Evolutionary conservation across 1,140 invertebrate genomes (phyloP).

Genomic region (Lepidurus couesii): DNA sequence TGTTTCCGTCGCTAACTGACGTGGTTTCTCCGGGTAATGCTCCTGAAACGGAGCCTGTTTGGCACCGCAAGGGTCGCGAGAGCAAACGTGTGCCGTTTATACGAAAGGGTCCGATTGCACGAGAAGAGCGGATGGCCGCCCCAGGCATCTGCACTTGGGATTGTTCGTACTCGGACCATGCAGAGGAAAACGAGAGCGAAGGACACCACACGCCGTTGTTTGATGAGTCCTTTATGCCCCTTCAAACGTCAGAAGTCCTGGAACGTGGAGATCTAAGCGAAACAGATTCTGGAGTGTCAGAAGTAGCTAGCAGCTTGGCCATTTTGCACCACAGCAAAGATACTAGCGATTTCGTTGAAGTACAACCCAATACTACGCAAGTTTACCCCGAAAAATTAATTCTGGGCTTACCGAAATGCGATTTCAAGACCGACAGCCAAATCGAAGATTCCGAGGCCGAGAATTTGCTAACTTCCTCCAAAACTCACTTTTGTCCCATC

Average conservation of each 20-base stretch:
- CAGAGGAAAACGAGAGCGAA: constrained; percentile 24
- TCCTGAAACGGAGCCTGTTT: not conserved
- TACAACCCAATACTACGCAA: constrained; percentile 45
- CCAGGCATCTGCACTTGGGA: not conserved
- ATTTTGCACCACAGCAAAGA: constrained; percentile 54
- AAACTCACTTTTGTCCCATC: constrained; percentile 70
- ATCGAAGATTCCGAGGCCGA: constrained; percentile 50
- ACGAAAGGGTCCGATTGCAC: not conserved
- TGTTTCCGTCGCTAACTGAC: not conserved
- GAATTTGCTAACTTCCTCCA: constrained; percentile 61
- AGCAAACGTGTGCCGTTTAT: constrained; percentile 29
- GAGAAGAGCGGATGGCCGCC: not conserved
- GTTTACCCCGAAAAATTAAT: not conserved
- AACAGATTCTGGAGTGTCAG: not conserved
- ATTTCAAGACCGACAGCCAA: not conserved
- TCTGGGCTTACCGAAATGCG: not conserved
- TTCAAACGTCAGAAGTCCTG: constrained; percentile 16
- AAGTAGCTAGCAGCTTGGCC: constrained; percentile 41
- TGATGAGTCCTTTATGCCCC: not conserved
- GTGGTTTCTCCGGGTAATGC: not conserved
- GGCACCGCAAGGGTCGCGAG: constrained; percentile 17
- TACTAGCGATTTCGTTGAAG: constrained; percentile 53
- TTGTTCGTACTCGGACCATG: not conserved
- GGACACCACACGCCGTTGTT: not conserved
- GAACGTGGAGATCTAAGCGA: constrained; percentile 12